Percentiles rank a stretch among this genome's conserved stretches.
phyloP scores from a whole-genome alignment of 2,797 vertebrate species.

The Spondyliosoma cantharus region DNA sequence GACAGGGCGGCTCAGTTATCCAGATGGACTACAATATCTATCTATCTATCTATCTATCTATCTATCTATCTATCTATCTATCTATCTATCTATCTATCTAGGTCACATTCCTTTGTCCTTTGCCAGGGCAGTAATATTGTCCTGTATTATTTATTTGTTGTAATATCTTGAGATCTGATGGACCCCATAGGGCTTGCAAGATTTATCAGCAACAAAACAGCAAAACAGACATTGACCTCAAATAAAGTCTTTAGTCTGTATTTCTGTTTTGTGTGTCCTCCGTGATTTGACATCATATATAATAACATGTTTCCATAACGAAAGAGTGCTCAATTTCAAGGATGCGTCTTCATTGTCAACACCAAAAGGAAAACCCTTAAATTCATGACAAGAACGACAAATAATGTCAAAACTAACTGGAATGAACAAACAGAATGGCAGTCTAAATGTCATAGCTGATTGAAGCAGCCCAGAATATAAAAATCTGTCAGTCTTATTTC shows the following conservation, averaged over 20 bases:
- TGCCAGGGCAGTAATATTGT: not conserved
- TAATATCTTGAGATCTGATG: not conserved
- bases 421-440: constrained; percentile 31
- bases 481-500: constrained; percentile 18
- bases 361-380: constrained; percentile 22
- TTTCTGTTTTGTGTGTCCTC: constrained; percentile 15
- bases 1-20: not conserved
- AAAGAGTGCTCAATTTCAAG: constrained; percentile 21
- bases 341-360: constrained; percentile 24
- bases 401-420: constrained; percentile 41
- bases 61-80: no score
- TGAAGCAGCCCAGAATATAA: constrained; percentile 28
- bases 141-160: not conserved
- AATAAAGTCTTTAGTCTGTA: not conserved
- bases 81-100: not conserved
- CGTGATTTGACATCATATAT: constrained; percentile 22
- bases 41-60: no score
- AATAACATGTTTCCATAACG: constrained; percentile 27
- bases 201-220: not conserved
- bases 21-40: not conserved
- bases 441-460: constrained; percentile 33
- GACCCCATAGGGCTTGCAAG: not conserved
- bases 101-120: not conserved
- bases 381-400: constrained; percentile 31
- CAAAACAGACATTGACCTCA: not conserved